phyloP scores from a whole-genome alignment of 53 echinoderm and acorn worm species.

The Holothuria scabra region DNA sequence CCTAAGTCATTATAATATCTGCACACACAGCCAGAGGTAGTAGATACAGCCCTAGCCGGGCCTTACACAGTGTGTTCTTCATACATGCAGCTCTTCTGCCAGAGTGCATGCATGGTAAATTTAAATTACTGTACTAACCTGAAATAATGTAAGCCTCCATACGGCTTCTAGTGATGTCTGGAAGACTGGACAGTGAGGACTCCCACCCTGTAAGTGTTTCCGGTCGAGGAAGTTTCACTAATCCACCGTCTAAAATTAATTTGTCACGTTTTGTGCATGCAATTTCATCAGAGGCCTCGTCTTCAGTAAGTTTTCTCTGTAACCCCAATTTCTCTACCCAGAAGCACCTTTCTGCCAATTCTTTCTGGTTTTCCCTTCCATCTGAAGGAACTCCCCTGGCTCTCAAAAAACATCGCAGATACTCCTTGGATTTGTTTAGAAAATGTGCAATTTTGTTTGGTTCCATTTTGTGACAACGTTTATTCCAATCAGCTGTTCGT shows the following conservation, averaged over 20 bases:
- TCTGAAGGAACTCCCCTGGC: constrained; percentile 49
- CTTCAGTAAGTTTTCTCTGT: constrained; percentile 36
- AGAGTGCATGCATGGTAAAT: no score
- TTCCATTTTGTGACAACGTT: no score
- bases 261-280: constrained; percentile 28
- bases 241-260: constrained; percentile 61
- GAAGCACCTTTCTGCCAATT: constrained; percentile 58
- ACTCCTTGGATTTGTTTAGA: no score
- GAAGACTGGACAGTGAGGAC: constrained; percentile 2
- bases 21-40: no score
- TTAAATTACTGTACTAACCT: not conserved
- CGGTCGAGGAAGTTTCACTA: constrained; percentile 58
- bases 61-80: no score
- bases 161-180: not conserved
- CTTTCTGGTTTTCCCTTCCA: constrained; percentile 47
- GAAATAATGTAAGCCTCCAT: constrained; percentile 1
- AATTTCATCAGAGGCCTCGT: constrained; percentile 48
- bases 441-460: no score
- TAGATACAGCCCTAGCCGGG: no score
- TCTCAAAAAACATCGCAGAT: constrained; percentile 54
- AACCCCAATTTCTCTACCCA: constrained; percentile 64
- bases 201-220: constrained; percentile 68
- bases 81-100: no score
- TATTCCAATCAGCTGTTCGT: constrained; percentile 1
- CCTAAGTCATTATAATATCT: no score